These are phyloP conservation scores for Glaucomys volans DNA, from an alignment of 2,113 vertebrate species.

Conservation along the genomic window DNA sequence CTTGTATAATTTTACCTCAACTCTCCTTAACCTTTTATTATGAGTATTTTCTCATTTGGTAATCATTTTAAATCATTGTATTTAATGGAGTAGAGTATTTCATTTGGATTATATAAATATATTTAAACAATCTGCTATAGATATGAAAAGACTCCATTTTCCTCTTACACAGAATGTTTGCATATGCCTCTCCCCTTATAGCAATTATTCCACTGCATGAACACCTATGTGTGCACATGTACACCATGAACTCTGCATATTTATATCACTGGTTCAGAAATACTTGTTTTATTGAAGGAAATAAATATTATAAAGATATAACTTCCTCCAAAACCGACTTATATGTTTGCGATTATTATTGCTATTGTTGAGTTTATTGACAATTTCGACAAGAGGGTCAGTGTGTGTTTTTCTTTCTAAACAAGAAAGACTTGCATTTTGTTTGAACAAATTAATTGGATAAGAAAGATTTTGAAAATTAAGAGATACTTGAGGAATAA, in stretches of 20 bases:
- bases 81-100: neutral
- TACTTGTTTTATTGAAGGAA: neutral
- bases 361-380: neutral
- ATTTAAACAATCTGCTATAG: neutral
- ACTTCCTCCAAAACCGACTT: neutral
- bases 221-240: neutral
- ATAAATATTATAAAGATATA: constrained; percentile 21
- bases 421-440: neutral
- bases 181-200: neutral
- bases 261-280: neutral
- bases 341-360: neutral
- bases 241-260: neutral
- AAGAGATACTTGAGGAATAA: neutral
- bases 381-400: neutral
- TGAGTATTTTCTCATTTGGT: constrained; percentile 30
- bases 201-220: neutral
- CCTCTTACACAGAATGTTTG: neutral
- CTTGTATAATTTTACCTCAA: neutral
- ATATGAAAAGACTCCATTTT: neutral
- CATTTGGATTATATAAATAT: neutral
- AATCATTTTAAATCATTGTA: constrained; percentile 9
- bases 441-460: neutral
- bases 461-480: constrained; percentile 1
- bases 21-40: constrained; percentile 12
- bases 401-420: neutral